These are phyloP conservation scores for Tipula lateralis DNA, from an alignment of 2,888 invertebrate genomes.

Conservation along the genomic window DNA sequence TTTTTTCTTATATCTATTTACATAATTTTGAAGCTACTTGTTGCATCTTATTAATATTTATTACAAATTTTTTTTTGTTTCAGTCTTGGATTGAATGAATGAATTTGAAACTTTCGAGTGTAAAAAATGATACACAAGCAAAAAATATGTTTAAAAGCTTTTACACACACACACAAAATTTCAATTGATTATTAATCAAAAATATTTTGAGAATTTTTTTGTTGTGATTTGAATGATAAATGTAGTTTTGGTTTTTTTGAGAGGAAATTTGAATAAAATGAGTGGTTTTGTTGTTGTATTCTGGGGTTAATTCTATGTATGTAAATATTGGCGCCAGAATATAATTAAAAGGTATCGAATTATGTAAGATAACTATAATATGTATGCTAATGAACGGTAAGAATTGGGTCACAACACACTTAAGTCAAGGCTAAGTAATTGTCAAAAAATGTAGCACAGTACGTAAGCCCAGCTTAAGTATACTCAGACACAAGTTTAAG, in stretches of 20 bases:
- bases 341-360: not conserved
- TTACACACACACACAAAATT: constrained; percentile 11
- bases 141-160: not conserved
- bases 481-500: too few species aligned
- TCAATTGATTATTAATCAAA: constrained; percentile 24
- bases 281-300: not conserved
- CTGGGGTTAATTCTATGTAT: not conserved
- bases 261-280: not conserved
- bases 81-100: not conserved
- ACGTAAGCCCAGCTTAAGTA: too few species aligned
- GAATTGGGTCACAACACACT: not conserved
- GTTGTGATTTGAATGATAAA: constrained; percentile 12
- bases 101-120: not conserved
- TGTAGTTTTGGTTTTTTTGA: not conserved
- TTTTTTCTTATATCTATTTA: constrained; percentile 36
- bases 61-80: not conserved
- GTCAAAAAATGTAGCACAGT: too few species aligned
- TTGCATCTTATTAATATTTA: constrained; percentile 37
- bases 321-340: not conserved
- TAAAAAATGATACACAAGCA: not conserved
- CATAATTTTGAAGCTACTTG: constrained; percentile 37
- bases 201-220: not conserved
- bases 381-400: not conserved
- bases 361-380: not conserved
- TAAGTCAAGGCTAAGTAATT: too few species aligned